Base-by-base conservation (phyloP, 2,113 vertebrate genomes). In the Poeciliopsis prolifica region DNA sequence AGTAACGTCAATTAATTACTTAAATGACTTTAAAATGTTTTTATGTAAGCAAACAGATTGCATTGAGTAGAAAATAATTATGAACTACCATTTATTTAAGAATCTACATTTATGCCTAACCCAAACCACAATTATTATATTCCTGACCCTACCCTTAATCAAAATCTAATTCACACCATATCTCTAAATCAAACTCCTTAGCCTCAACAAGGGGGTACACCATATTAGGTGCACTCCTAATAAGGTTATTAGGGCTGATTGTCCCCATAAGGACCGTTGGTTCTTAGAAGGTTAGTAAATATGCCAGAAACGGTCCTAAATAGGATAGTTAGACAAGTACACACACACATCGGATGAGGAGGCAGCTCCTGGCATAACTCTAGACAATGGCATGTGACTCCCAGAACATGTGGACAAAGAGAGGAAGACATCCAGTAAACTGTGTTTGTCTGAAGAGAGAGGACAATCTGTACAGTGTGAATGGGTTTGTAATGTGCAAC, bases 371-470 rank as follows among this genome's bases (percentile, higher is more conserved):
- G 58, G 68, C 88, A 88, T 75, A 84, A 69, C 83, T 83, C 68
- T 30, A 73, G 80, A 91, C 90, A 92, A 91, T 90, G 78, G 84
- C 87, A 88, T 91, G 88, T 84, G 84, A 89, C 79, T 88, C 77
- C 74, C 74, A 87, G 87, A 80, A 88, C 84, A 86, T 80, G 86
- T 72, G 80, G 85, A 92, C 90, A 92, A 91, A 93, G 89, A 90
- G 85, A 89, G 92, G 90, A 92, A 92, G 90, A 90, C 82, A 14
- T 79, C 90, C 83, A 78, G 68, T 84, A 86, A 91, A 87, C 89
- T 70, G 76, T 72, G 77, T 82, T 82, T 88, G 78, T 79, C 66
- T 81, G 82, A 87, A 51, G 63, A 35, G 68, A 15, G 29, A 51
- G 68, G 72, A 87, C 81, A 71, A 82, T 88, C 75, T 86, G 83